Evolutionary conservation across 1,140 invertebrate genomes (phyloP), one percentile per base, ranked within the genome.

Genomic region (Euborellia annulipes): DNA sequence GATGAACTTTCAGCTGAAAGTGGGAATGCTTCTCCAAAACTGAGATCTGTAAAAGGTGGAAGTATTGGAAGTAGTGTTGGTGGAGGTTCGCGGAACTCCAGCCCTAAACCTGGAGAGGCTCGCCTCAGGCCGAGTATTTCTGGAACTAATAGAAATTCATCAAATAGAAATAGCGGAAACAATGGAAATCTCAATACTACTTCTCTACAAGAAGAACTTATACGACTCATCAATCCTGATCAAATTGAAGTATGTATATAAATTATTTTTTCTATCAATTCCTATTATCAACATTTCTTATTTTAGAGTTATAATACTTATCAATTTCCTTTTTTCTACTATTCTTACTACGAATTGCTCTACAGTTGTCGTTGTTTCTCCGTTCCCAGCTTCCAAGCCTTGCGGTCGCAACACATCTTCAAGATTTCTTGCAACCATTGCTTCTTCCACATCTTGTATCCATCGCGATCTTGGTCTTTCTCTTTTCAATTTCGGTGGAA

Each of bases 171-270:
- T 54, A 78, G 73, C 13, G 55, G 73, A 47, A 73, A 74, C 54
- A 78, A 73, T 13, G 74, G 75, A 2, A 78, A 78, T 59, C 60
- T 78, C 16, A 69, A 69, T 1, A 71, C 70, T 1, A 79, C 72
- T 54, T 84, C 77, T 18, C 64, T 89, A 3, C 82, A 92, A 65
- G 86, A 92, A 59, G 88, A 94, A 56, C 65, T 94, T 2, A 81
- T 91, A 68, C 75, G 82, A 27, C 66, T 94, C 1, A 92, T 94
- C 49, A 85, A 85, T 65, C 85, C 86, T 0, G 88, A 92, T 57
- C 76, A 27, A 27, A 27, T 27, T 27, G 23, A 27, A 11, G 23
- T 27, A 27, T 27, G 11, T 27, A 77, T 48, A 74, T 77, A 48
- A 67, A n/a, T n/a, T n/a, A 20, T 19, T 32, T n/a, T 32, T 36